Base-by-base conservation (phyloP, 2,113 vertebrate genomes). In the Cyprinodon tularosa region DNA sequence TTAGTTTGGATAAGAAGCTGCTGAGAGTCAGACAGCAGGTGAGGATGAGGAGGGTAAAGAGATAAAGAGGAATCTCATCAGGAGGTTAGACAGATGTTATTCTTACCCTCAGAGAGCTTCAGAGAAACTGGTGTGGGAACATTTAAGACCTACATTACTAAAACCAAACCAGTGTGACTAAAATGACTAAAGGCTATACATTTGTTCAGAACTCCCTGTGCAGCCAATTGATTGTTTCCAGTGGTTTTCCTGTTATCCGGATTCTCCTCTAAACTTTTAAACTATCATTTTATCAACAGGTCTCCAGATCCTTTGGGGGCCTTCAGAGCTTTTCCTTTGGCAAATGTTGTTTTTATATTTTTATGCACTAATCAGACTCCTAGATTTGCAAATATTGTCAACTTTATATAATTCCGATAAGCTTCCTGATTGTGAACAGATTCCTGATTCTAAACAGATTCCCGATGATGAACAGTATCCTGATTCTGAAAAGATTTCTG, bases 11-110 rank as follows among this genome's bases (percentile, higher is more conserved):
- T 95, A 71, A 74, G 75, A 74, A 60, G 76, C 48, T 57, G 71
- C 66, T 82, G 70, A 75, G 44, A 44, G 20, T 78, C 90, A 88
- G 93, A 86, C 86, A 84, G 84, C 89, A 93, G 90, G 85, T 80
- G 75, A 94, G 66, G 86, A 96, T 94, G 95, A 96, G 66, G 64
- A 53, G n/a, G 92, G 91, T 84, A 93, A 93, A 86, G 93, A 61
- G 79, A 78, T 82, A 69, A 71, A 22, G 12, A n/a, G 13, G 50
- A 53, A 47, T 69, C 65, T 68, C 3, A 53, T 78, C 53, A 68
- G 71, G 13, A 68, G 29, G 13, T 9, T 2, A 20, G 36, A 15
- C 14, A 17, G 45, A 45, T 5, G 50, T 9, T 57, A 10, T n/a
- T 57, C 50, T 4, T 20, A 45, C 8, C 50, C 15, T 20, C 50